phyloP scores from a whole-genome alignment of 2,113 vertebrate species.

The Sturnus vulgaris region DNA sequence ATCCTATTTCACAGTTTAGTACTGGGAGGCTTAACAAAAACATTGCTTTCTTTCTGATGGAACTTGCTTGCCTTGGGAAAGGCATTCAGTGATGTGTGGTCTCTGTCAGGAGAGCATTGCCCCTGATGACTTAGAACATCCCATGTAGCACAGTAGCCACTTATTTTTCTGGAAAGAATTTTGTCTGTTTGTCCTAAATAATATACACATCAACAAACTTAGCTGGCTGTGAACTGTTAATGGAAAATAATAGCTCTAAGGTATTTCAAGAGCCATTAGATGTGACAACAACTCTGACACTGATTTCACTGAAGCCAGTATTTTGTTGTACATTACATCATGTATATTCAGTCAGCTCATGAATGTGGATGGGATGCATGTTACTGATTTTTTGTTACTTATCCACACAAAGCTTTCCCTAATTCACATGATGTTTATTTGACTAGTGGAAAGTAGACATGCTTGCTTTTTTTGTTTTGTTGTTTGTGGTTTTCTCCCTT shows the following conservation, averaged over 20 bases:
- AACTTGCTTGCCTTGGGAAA: neutral
- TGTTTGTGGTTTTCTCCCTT: neutral
- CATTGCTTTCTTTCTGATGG: neutral
- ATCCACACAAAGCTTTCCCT: neutral
- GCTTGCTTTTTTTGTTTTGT: neutral
- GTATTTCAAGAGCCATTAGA: neutral
- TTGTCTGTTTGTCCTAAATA: neutral
- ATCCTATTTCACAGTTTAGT: neutral
- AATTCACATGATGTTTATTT: neutral
- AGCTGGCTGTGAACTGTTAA: neutral
- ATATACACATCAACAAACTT: neutral
- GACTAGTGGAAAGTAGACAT: neutral
- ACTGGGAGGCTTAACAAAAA: neutral
- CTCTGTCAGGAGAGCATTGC: neutral
- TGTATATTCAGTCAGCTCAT: neutral
- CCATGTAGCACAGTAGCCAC: neutral
- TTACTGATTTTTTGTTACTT: neutral
- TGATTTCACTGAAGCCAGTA: neutral
- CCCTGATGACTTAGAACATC: neutral
- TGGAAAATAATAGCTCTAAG: neutral
- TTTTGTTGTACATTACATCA: neutral
- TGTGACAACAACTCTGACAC: neutral
- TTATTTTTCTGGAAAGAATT: neutral
- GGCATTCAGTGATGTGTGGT: neutral
- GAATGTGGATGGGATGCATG: neutral